These are phyloP conservation scores for Thalassoma bifasciatum DNA, from an alignment of 2,113 vertebrate species.

Conservation along the genomic window DNA sequence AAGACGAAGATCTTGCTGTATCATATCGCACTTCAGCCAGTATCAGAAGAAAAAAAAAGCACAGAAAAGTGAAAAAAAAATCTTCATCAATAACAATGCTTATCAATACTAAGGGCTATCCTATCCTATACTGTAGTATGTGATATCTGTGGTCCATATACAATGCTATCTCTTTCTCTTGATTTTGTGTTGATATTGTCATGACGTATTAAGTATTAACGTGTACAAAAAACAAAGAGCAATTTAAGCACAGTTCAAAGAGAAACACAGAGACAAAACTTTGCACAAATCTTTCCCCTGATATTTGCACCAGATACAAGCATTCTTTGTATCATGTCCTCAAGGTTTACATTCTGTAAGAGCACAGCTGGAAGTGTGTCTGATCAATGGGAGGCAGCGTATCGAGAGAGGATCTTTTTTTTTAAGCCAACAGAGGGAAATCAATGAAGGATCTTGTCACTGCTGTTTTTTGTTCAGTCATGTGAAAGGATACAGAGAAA, in stretches of 20 bases:
- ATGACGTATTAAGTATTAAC: conserved; percentile 80
- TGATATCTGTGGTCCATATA: conserved; percentile 84
- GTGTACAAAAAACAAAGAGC: conserved; percentile 75
- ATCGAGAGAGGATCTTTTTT: conserved; percentile 37
- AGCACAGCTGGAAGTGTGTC: conserved; percentile 52
- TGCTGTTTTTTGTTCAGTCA: conserved; percentile 60
- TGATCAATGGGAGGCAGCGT: conserved; percentile 50
- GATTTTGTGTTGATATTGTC: conserved; percentile 84
- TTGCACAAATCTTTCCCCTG: conserved; percentile 79
- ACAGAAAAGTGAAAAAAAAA: conserved; percentile 56
- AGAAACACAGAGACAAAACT: conserved; percentile 73
- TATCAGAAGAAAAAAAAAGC: conserved; percentile 51
- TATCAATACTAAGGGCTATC: conserved; percentile 88
- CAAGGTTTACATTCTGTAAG: conserved; percentile 76
- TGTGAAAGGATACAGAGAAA: conserved; percentile 46
- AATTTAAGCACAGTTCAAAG: conserved; percentile 78
- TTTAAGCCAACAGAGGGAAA: conserved; percentile 14
- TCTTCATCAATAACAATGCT: conserved; percentile 81
- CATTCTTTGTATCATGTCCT: conserved; percentile 67
- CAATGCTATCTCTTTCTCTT: conserved; percentile 82
- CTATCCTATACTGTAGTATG: conserved; percentile 83
- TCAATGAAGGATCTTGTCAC: conserved; percentile 27
- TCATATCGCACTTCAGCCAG: conserved; percentile 78
- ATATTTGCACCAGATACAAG: conserved; percentile 78
- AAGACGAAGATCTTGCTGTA: conserved; percentile 77